Base-by-base conservation (phyloP, 2,888 invertebrate genomes). In the Pherbina coryleti region DNA sequence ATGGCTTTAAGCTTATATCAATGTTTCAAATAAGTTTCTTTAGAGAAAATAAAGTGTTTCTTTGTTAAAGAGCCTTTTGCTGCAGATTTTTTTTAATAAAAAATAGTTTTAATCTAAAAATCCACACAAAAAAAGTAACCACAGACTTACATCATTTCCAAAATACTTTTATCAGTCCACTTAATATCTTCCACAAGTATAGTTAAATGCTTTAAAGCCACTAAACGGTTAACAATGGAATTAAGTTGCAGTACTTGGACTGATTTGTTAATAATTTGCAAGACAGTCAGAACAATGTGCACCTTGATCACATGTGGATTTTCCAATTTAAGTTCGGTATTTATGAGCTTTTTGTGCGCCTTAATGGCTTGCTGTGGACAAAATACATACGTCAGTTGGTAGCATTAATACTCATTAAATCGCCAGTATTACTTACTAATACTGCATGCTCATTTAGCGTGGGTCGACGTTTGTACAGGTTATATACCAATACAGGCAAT, bases 181-280 rank as follows among this genome's bases (percentile, higher is more conserved):
- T 79, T 31, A 44, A 82, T 67, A 69, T 71, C 79, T 28, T 76
- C 80, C 0, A 77, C 75, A n/a, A 82, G 78, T 62, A 80, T 75
- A 53, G 77, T 9, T 62, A 82, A 82, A 81, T 82, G 79, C 34
- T 51, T 77, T 70, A 81, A 80, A 28, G 82, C 77, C 57, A 75
- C 62, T 60, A 80, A 67, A 55, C 82, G 81, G 81, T 81, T 82
- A 3, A 53, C 34, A 57, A 51, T 69, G n/a, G 17, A 64, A 19
- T 73, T 78, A n/a, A 81, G 37, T 19, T 51, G 34, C 25, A 77
- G 53, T 19, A 81, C 69, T 49, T 28, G 76, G 49, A 80, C 72
- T 11, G 78, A 76, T 69, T 81, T 82, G 73, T 55, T 73, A 19
- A 80, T 67, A 64, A 80, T 78, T 77, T 80, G 78, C 67, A 80